These are phyloP conservation scores for Gephyroberyx darwinii DNA, from an alignment of 2,797 vertebrate genomes.

Conservation along the genomic window DNA sequence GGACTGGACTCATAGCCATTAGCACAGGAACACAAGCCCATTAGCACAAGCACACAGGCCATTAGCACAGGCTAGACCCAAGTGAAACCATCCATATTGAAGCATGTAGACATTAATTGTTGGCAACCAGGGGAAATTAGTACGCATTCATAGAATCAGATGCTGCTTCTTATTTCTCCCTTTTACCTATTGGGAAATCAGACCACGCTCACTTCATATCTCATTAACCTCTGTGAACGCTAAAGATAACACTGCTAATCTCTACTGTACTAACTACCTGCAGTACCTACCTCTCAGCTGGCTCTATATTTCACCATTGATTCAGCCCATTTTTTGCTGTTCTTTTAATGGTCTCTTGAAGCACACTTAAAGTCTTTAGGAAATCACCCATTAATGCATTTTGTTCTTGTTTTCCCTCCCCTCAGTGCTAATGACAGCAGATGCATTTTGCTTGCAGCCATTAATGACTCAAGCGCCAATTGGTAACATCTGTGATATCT, in stretches of 20 bases:
- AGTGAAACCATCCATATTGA: neutral
- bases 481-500: slow-evolving; percentile 71
- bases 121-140: slow-evolving; percentile 10
- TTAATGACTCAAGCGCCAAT: slow-evolving; percentile 74
- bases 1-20: neutral
- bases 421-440: slow-evolving; percentile 69
- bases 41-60: too few species aligned
- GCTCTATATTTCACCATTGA: slow-evolving; percentile 57
- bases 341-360: slow-evolving; percentile 59
- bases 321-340: slow-evolving; percentile 43
- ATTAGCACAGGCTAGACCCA: neutral
- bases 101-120: neutral
- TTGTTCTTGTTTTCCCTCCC: slow-evolving; percentile 59
- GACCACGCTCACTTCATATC: slow-evolving; percentile 48
- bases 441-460: slow-evolving; percentile 68
- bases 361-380: slow-evolving; percentile 53
- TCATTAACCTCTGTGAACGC: slow-evolving; percentile 60
- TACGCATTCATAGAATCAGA: slow-evolving; percentile 26
- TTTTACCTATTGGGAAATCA: slow-evolving; percentile 51
- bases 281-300: slow-evolving; percentile 33
- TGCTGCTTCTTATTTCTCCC: slow-evolving; percentile 30
- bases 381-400: slow-evolving; percentile 62
- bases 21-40: too few species aligned
- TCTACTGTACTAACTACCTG: slow-evolving; percentile 27
- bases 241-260: slow-evolving; percentile 41